Conservation (phyloP, 1,140 invertebrate species). For the Gyrodactylus salaris region DNA sequence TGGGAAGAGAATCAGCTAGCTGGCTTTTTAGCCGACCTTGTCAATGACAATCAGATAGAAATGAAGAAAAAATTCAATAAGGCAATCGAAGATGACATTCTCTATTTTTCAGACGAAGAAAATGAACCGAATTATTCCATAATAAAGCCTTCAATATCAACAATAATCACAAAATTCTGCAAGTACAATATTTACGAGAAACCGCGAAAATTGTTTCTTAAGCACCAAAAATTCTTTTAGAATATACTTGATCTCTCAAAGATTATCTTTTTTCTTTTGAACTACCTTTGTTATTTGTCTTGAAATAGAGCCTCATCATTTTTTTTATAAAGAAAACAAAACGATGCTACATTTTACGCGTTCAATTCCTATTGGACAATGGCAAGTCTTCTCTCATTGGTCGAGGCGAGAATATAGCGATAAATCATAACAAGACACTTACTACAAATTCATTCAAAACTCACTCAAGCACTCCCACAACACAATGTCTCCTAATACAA, state of each 20-base stretch:
- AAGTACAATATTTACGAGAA: neutral
- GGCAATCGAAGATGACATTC: neutral
- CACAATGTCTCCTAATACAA: no score
- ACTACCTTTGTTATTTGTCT: no score
- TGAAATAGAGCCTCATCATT: no score
- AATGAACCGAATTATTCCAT: neutral
- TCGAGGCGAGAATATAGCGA: neutral
- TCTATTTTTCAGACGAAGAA: neutral
- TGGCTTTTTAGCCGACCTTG: neutral
- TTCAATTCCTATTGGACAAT: neutral
- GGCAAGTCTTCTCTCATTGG: neutral
- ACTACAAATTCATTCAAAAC: no score
- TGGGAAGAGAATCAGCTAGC: neutral
- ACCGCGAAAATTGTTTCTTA: neutral
- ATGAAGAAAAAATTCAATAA: neutral
- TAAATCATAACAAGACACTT: neutral
- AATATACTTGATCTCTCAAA: neutral
- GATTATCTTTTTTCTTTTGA: neutral
- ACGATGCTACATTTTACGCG: no score
- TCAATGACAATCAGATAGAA: neutral
- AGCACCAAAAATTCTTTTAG: neutral
- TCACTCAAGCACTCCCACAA: no score
- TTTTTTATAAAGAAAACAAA: no score
- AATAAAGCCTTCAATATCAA: neutral
- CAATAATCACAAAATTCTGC: neutral